phyloP scores from a whole-genome alignment of 2,888 invertebrate genomes.

The Myopa testacea region DNA sequence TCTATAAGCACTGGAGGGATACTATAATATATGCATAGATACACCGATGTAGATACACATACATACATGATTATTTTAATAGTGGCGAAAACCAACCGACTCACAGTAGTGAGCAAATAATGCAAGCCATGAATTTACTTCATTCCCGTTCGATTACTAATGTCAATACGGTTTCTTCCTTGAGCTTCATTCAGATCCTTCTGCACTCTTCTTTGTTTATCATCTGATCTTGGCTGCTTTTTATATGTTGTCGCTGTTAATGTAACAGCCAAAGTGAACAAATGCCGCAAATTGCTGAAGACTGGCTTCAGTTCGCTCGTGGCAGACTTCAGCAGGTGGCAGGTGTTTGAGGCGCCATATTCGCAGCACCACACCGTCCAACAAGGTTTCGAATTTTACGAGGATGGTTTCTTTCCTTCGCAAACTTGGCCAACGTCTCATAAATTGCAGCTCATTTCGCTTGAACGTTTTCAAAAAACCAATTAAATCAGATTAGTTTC shows the following conservation, averaged over 20 bases:
- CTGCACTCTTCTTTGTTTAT: background rate
- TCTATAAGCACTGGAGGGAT: no score
- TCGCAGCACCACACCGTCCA: background rate
- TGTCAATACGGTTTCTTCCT: background rate
- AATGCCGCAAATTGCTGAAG: conserved; percentile 15
- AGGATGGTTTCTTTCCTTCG: background rate
- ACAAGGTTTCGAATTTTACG: background rate
- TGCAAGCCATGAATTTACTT: background rate
- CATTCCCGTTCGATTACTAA: background rate
- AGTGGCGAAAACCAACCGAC: background rate
- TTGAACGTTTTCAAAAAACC: background rate
- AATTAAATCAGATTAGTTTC: conserved; percentile 19
- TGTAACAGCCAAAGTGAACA: conserved; percentile 14
- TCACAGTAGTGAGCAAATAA: background rate
- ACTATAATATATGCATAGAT: no score
- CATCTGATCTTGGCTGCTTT: background rate
- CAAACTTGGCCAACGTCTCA: background rate
- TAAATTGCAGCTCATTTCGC: background rate
- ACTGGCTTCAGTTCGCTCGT: conserved; percentile 4
- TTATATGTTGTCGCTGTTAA: background rate
- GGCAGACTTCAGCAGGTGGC: background rate
- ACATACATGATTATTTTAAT: background rate
- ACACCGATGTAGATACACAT: no score
- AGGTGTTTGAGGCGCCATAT: background rate
- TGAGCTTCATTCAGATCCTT: background rate